Conservation (phyloP, 37 sponge, comb jelly and placozoan genomes). For the Ianthella basta region DNA sequence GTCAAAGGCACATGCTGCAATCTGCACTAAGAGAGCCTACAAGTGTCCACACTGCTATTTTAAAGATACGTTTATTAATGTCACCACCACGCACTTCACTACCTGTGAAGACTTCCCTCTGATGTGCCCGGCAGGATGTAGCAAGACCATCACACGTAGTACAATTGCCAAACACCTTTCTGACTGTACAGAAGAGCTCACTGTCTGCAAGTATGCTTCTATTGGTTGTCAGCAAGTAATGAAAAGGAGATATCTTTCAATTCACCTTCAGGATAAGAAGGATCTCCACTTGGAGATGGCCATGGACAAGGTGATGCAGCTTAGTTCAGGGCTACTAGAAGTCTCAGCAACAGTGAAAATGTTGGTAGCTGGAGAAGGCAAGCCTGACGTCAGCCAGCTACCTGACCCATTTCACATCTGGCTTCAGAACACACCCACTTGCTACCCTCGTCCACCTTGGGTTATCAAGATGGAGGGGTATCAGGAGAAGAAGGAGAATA, state of each 20-base stretch:
- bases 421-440: conserved; percentile 25
- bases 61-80: background rate
- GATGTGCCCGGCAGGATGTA: conserved; percentile 19
- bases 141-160: background rate
- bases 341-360: too few species aligned
- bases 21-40: too few species aligned
- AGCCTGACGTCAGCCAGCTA: too few species aligned
- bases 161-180: background rate
- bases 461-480: conserved; percentile 20
- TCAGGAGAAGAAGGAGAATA: conserved; percentile 4
- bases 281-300: conserved; percentile 8
- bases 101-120: background rate
- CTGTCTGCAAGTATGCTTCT: background rate
- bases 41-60: too few species aligned
- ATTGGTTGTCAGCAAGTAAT: background rate
- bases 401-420: conserved; percentile 5
- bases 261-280: background rate
- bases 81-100: background rate
- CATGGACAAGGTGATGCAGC: background rate
- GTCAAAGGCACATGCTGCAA: too few species aligned
- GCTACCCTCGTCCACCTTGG: conserved; percentile 26
- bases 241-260: background rate
- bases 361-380: too few species aligned
- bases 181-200: conserved; percentile 10
- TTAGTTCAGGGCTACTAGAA: too few species aligned